Evolutionary conservation across 2,113 vertebrate species (phyloP).

Genomic region (Mormyrus lacerda): DNA sequence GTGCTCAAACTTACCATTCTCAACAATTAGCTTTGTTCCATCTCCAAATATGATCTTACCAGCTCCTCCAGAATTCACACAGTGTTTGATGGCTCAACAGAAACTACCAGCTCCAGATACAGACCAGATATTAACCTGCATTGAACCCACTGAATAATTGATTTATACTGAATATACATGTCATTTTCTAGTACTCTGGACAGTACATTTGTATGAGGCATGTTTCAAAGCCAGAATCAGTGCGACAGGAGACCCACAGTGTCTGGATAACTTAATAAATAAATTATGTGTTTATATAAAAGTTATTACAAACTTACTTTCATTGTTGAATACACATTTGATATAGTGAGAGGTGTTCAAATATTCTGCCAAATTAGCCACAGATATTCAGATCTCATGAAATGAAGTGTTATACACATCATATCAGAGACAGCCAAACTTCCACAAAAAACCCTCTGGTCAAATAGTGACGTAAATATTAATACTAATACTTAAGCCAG

Average conservation of each 20-base stretch:
- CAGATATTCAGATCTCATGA: not conserved
- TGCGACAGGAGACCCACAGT: not conserved
- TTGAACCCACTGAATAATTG: not conserved
- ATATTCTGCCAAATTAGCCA: no score
- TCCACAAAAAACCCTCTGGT: not conserved
- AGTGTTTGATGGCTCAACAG: not conserved
- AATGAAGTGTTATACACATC: not conserved
- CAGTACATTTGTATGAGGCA: not conserved
- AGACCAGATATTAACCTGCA: not conserved
- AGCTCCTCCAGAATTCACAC: not conserved
- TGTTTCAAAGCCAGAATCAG: not conserved
- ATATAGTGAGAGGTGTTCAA: no score
- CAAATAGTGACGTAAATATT: not conserved
- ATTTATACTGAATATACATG: not conserved
- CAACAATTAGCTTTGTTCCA: constrained; percentile 18
- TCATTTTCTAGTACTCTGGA: not conserved
- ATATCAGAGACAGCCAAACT: not conserved
- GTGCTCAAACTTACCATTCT: not conserved
- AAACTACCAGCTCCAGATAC: not conserved
- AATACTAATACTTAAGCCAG: not conserved
- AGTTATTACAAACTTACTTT: no score
- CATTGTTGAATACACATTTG: no score
- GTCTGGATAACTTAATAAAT: not conserved
- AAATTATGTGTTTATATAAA: no score
- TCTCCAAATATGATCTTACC: constrained; percentile 1